Base-by-base conservation (phyloP, 2,888 invertebrate species). In the Polymixis lichenea region DNA sequence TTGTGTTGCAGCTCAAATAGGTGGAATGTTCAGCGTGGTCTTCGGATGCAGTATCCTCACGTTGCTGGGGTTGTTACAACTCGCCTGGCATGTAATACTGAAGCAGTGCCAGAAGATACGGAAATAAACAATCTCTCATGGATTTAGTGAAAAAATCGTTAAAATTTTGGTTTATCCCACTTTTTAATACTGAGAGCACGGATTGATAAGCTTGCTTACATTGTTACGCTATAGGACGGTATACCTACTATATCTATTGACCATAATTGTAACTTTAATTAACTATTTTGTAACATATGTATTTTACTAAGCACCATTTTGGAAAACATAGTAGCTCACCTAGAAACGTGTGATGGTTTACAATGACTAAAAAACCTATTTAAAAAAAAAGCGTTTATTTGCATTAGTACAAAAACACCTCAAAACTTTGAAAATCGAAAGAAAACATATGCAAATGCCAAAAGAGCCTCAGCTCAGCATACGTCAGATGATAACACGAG, bases 21-120 rank as follows among this genome's bases (percentile, higher is more conserved):
- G 95, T 0, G 96, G 96, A 8, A 91, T 94, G 4, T 94, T 96
- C 86, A 93, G 91, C 85, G 90, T 95, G 13, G 95, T 95, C 85
- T 95, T 95, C 72, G 96, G 96, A 17, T 94, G 94, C 86, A 96
- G 95, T 75, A 85, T 96, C 22, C 89, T 96, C 0, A 94, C 95
- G 0, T 22, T 94, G 0, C 68, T 95, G 2, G 95, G 94, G 64
- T 53, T 95, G 3, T 11, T 88, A 0, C 89, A 93, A 6, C 77
- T 93, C 3, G 56, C 74, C 2, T 84, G 78, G 60, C 80, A 85
- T 15, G 77, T 58, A 0, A 15, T 60, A 11, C 13, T 25, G 2
- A 56, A 43, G 19, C 43, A 49, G n/a, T 74, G 73, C 2, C 71
- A 49, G 53, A 49, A 32, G 60, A 8, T n/a, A 11, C 15, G 22